These are phyloP conservation scores for Lutjanus erythropterus DNA, from an alignment of 2,113 vertebrate species.

Conservation along the genomic window DNA sequence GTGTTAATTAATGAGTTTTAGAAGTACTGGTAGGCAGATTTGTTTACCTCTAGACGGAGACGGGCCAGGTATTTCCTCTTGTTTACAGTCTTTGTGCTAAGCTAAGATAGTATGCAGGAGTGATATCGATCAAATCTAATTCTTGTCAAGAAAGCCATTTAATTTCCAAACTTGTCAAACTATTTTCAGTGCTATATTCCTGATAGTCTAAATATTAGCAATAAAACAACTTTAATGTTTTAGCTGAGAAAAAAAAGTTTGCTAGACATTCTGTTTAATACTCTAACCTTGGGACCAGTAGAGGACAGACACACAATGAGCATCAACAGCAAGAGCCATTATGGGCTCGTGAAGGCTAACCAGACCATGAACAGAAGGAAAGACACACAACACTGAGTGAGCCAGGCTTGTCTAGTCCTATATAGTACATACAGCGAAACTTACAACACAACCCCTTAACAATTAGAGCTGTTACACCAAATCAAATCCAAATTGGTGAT, in stretches of 20 bases:
- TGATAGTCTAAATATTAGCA: not conserved
- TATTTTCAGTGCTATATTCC: not conserved
- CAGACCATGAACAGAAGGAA: not conserved
- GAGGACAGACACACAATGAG: not conserved
- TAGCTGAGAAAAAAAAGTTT: not conserved
- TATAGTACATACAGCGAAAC: not conserved
- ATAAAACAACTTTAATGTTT: not conserved
- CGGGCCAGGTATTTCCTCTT: not conserved
- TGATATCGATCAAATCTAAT: not conserved
- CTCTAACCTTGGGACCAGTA: not conserved
- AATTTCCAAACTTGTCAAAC: not conserved
- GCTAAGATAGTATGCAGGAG: not conserved
- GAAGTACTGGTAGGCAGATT: not conserved
- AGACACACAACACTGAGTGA: not conserved
- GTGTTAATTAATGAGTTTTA: not conserved
- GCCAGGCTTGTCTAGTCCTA: not conserved
- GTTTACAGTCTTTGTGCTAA: not conserved
- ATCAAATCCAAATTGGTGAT: slow-evolving; percentile 8
- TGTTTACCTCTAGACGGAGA: not conserved
- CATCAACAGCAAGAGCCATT: not conserved
- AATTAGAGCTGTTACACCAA: not conserved
- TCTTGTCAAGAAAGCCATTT: not conserved
- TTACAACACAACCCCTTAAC: not conserved
- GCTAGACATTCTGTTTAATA: not conserved
- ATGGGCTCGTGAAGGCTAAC: not conserved